Evolutionary conservation across 2,888 invertebrate species (phyloP), one percentile per base, ranked within the genome.

Genomic region (Ptilodon capucinus): DNA sequence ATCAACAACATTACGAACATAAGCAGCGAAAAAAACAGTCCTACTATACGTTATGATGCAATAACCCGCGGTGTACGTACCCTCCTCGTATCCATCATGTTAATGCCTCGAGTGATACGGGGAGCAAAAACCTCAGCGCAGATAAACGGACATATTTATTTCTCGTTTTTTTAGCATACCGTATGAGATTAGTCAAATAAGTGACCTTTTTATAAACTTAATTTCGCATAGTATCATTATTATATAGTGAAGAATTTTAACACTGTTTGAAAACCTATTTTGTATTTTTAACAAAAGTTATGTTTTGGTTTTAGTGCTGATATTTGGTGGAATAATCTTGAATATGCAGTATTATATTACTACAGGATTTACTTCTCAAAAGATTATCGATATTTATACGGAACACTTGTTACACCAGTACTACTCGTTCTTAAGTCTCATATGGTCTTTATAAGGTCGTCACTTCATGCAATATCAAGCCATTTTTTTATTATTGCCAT

Each of bases 81-180:
- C 38, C 28, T 17, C 34, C 13, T 32, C 32, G 14, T 17, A 35
- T 35, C 17, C 9, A 35, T 35, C 8, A 17, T 35, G 35, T 8
- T 35, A 17, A 35, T 35, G 35, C 14, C 14, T 17, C 35, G 4
- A 16, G 18, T 13, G 34, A 42, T 30, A 34, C 35, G 9, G 4
- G 21, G 41, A 35, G 36, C 18, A 42, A 42, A 36, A 42, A 28
- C 40, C 18, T 28, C 23, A 4, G 13, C 28, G 9, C n/a, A 17
- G 44, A 32, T 16, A 18, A 11, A 30, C 9, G 35, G 32, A 23
- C 35, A 46, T 44, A 46, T 53, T 49, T 53, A 44, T 53, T 44
- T 38, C 46, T 44, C 42, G 44, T 46, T 35, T 34, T 23, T 34
- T 35, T 35, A 35, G 35, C 9, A 7, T 35, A 6, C 32, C 14